A percentile compares a stretch with the other conserved stretches of the same genome.
phyloP scores from a whole-genome alignment of 2,888 invertebrate genomes.

The Cheilosia pagana region DNA sequence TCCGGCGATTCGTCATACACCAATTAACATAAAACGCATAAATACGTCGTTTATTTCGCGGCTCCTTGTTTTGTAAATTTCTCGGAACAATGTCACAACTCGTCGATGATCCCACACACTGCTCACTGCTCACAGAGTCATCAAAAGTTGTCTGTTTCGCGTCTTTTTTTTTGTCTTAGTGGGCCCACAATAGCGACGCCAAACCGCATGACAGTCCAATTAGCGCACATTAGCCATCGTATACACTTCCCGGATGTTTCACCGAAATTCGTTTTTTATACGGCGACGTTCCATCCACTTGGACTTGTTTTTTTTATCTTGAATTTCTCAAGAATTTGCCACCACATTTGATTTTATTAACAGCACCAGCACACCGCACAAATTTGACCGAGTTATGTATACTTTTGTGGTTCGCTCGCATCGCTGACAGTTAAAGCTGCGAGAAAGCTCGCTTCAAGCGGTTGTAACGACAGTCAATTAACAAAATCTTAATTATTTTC shows the following conservation, averaged over 20 bases:
- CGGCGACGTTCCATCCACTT: slow-evolving; percentile 44
- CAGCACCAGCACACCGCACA: slow-evolving; percentile 21
- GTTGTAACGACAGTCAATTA: slow-evolving; percentile 54
- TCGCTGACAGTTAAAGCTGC: slow-evolving; percentile 10
- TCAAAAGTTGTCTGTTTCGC: slow-evolving; percentile 47
- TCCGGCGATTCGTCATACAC: slow-evolving; percentile 64
- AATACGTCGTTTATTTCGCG: slow-evolving; percentile 41
- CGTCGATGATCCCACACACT: slow-evolving; percentile 50
- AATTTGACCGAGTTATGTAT: slow-evolving; percentile 25
- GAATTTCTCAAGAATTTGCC: slow-evolving; percentile 63
- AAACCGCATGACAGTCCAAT: slow-evolving; percentile 75
- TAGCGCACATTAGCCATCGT: slow-evolving; percentile 67
- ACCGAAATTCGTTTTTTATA: slow-evolving; percentile 39
- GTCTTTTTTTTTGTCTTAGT: slow-evolving; percentile 21
- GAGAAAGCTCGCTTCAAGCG: slow-evolving; percentile 3
- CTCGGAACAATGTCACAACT: slow-evolving; percentile 68
- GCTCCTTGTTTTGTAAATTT: slow-evolving; percentile 51
- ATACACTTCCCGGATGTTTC: slow-evolving; percentile 73
- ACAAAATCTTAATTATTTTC: slow-evolving; percentile 51
- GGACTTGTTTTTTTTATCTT: slow-evolving; percentile 20
- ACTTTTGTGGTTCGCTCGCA: slow-evolving; percentile 1
- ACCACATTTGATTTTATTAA: slow-evolving; percentile 63
- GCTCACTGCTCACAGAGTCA: slow-evolving; percentile 29
- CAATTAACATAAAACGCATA: slow-evolving; percentile 66
- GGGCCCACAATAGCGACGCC: slow-evolving; percentile 57